Evolutionary conservation across 1,140 invertebrate species (phyloP).

Genomic region (Heterodera carotae): DNA sequence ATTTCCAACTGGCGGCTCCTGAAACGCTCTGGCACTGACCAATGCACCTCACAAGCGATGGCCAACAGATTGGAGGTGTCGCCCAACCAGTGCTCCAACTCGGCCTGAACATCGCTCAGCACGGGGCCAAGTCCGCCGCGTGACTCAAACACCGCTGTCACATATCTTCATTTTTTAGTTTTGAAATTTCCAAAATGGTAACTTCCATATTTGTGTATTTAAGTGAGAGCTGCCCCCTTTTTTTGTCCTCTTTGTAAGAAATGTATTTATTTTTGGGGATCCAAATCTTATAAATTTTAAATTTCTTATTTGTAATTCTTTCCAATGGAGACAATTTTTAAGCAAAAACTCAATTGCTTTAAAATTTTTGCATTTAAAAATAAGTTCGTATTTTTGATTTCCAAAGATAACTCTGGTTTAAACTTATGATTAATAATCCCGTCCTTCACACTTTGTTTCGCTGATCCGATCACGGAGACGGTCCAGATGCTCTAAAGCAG

Average conservation of each 20-base stretch:
- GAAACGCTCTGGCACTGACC: slow-evolving; percentile 55
- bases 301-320: no score
- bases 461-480: slow-evolving; percentile 20
- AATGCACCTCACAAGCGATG: slow-evolving; percentile 58
- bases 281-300: no score
- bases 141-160: slow-evolving; percentile 57
- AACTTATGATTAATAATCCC: background rate
- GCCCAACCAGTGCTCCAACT: slow-evolving; percentile 54
- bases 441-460: slow-evolving; percentile 14
- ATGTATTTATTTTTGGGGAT: no score
- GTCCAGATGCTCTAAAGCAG: slow-evolving; percentile 24
- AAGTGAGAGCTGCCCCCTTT: no score
- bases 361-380: no score
- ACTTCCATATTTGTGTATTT: no score
- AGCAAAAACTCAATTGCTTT: no score
- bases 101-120: slow-evolving; percentile 48
- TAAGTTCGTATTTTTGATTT: slow-evolving; percentile 39
- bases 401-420: slow-evolving; percentile 9
- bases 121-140: slow-evolving; percentile 48
- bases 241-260: no score
- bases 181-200: no score
- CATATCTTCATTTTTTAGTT: slow-evolving; percentile 39
- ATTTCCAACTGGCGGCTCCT: slow-evolving; percentile 53
- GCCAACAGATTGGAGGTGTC: slow-evolving; percentile 43
- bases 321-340: no score